These are phyloP conservation scores for Stenodera caucasica DNA, from an alignment of 2,888 invertebrate species.

Conservation along the genomic window DNA sequence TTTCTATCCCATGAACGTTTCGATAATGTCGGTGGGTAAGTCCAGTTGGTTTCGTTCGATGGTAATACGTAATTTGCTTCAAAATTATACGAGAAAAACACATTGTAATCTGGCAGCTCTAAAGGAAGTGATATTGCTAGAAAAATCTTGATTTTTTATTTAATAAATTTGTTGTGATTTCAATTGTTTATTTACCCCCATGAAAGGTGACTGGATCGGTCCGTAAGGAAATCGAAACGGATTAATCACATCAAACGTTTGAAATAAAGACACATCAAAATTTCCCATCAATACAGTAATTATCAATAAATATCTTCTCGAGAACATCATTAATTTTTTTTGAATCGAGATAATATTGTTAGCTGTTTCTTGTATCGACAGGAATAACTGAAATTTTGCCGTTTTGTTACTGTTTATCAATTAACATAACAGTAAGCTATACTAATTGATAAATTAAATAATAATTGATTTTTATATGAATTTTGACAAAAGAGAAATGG, in stretches of 20 bases:
- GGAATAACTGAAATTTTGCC: conserved; percentile 1
- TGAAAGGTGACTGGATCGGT: conserved; percentile 29
- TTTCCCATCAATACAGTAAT: not conserved
- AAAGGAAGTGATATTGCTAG: conserved; percentile 71
- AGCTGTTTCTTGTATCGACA: not conserved
- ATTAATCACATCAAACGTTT: conserved; percentile 14
- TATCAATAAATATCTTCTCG: not conserved
- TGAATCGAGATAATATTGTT: not conserved
- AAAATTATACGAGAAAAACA: conserved; percentile 74
- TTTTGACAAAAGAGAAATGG: too few species aligned
- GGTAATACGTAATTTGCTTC: conserved; percentile 69
- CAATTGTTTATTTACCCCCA: conserved; percentile 29
- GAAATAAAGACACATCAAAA: not conserved
- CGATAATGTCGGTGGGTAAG: conserved; percentile 43
- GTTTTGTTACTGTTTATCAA: conserved; percentile 17
- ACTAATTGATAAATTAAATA: conserved; percentile 18
- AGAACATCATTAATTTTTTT: not conserved
- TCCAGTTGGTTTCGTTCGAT: conserved; percentile 55
- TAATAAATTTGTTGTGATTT: conserved; percentile 27
- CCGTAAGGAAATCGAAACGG: conserved; percentile 29
- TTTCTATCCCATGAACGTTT: conserved; percentile 37
- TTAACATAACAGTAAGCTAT: conserved; percentile 19
- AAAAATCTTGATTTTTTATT: conserved; percentile 60
- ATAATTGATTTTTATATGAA: conserved; percentile 5
- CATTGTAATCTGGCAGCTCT: conserved; percentile 67